phyloP scores from a whole-genome alignment of 2,888 invertebrate species.

The Xylocampa areola region DNA sequence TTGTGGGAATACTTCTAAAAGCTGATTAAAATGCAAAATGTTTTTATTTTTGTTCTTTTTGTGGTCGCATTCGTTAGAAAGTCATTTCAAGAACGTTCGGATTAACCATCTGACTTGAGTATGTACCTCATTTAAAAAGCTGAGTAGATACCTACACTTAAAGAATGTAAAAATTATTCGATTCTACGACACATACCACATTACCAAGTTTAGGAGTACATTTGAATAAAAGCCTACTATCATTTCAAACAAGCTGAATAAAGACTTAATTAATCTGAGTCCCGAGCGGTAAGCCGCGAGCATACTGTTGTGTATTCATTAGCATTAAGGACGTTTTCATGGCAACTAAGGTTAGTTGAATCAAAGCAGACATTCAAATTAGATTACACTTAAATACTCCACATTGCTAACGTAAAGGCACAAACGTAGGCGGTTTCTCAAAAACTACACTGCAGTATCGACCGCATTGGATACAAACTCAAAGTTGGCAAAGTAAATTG shows the following conservation, averaged over 20 bases:
- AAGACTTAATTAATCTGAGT: slow-evolving; percentile 63
- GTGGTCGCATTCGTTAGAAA: background rate
- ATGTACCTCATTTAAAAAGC: no score
- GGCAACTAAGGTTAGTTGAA: slow-evolving; percentile 66
- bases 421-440: slow-evolving; percentile 45
- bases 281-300: slow-evolving; percentile 63
- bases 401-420: slow-evolving; percentile 50
- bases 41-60: background rate
- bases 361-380: slow-evolving; percentile 68
- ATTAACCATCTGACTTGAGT: no score
- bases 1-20: background rate
- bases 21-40: slow-evolving; percentile 1
- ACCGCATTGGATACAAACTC: slow-evolving; percentile 36
- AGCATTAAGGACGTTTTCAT: slow-evolving; percentile 68
- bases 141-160: no score
- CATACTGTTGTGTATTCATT: slow-evolving; percentile 65
- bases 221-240: slow-evolving; percentile 60
- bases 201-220: slow-evolving; percentile 29
- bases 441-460: slow-evolving; percentile 50
- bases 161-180: no score
- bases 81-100: background rate
- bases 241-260: slow-evolving; percentile 58
- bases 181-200: no score
- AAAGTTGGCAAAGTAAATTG: slow-evolving; percentile 33
- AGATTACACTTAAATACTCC: slow-evolving; percentile 56